These are phyloP conservation scores for Sibirionetta formosa DNA, from an alignment of 2,797 vertebrate genomes.

Conservation along the genomic window DNA sequence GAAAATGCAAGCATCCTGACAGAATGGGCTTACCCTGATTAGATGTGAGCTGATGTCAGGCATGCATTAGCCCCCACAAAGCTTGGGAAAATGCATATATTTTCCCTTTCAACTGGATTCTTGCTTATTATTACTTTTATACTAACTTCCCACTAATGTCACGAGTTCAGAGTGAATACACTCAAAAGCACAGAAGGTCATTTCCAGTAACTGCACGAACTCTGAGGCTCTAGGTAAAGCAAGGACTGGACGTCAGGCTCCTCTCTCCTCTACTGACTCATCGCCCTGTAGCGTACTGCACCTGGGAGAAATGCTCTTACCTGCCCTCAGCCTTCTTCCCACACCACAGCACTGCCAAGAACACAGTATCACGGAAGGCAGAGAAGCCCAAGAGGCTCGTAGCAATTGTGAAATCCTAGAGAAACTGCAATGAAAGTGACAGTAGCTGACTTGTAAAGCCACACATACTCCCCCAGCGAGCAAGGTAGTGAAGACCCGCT, in stretches of 20 bases:
- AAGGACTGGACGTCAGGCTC: background rate
- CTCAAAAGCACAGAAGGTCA: background rate
- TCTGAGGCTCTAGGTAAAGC: background rate
- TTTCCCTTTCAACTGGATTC: background rate
- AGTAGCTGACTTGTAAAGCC: background rate
- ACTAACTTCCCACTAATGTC: background rate
- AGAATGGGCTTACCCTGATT: background rate
- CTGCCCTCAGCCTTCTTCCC: background rate
- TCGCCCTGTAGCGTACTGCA: fast-evolving
- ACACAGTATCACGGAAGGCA: background rate
- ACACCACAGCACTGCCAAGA: background rate
- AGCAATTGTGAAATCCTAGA: background rate
- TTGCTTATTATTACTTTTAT: background rate
- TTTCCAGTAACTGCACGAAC: background rate
- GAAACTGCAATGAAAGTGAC: background rate
- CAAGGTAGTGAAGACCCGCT: background rate
- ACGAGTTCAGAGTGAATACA: background rate
- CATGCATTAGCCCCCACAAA: background rate
- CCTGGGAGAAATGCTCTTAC: background rate
- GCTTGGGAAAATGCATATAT: background rate
- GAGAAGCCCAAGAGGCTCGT: background rate
- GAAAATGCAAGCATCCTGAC: background rate
- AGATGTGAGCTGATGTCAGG: background rate
- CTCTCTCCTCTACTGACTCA: background rate
- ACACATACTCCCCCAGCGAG: background rate